A percentile compares a stretch with the other conserved stretches of the same genome.
phyloP scores from a whole-genome alignment of 2,888 invertebrate species.

The Mylabris sibirica region DNA sequence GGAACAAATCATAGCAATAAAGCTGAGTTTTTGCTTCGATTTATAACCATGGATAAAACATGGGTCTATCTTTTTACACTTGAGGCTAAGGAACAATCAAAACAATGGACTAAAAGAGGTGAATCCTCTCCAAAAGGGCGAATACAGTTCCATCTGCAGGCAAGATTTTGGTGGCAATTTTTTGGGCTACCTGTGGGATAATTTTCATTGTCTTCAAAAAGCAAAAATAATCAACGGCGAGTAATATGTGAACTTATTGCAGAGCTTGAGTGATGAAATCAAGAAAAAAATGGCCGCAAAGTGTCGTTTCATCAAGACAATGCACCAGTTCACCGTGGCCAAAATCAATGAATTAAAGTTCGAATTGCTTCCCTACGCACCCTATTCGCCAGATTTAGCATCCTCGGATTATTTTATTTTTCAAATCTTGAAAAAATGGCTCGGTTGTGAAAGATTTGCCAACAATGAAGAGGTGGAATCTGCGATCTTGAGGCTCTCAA shows the following conservation, averaged over 20 bases:
- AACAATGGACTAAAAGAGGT: neutral
- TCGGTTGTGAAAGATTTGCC: neutral
- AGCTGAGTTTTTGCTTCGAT: too few species aligned
- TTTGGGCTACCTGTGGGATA: neutral
- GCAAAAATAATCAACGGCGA: too few species aligned
- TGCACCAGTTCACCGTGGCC: neutral
- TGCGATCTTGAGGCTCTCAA: too few species aligned
- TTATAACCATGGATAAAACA: too few species aligned
- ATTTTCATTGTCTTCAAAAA: too few species aligned
- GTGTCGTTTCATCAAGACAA: conserved; percentile 22
- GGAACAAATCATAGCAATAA: too few species aligned
- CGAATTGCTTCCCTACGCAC: conserved; percentile 29
- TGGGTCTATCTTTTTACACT: too few species aligned
- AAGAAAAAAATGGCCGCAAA: conserved; percentile 29
- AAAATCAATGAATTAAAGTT: conserved; percentile 34
- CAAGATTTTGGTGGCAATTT: neutral
- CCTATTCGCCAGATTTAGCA: conserved; percentile 34
- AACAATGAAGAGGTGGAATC: neutral
- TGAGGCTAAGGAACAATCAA: too few species aligned
- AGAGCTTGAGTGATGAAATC: conserved; percentile 7
- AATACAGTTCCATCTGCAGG: neutral
- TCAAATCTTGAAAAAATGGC: neutral
- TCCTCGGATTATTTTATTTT: neutral
- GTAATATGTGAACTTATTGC: too few species aligned
- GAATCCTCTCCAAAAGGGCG: neutral